Conservation (phyloP, 1,140 invertebrate genomes). For the Drosophila sturtevanti region DNA sequence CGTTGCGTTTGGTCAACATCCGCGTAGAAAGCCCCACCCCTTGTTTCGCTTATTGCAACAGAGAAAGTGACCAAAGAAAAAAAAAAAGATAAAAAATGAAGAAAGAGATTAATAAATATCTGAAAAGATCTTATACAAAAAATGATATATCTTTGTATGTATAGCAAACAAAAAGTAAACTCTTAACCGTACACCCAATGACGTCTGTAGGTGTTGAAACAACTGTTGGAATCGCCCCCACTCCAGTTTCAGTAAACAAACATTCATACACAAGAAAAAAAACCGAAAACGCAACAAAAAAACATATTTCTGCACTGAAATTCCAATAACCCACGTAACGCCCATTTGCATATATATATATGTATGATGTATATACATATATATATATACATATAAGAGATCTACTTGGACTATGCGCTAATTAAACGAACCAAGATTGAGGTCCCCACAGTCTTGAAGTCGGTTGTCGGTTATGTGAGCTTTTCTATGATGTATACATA, state of each 20-base stretch:
- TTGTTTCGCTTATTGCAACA: constrained; percentile 21
- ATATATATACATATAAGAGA: constrained; percentile 38
- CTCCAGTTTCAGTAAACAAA: constrained; percentile 4
- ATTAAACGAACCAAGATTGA: constrained; percentile 46
- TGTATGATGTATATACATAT: constrained; percentile 24
- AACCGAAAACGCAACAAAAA: not conserved
- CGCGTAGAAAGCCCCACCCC: constrained; percentile 70
- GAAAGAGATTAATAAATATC: constrained; percentile 10
- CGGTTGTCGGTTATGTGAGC: constrained; percentile 42
- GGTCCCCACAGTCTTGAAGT: constrained; percentile 25
- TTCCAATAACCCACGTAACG: constrained; percentile 72
- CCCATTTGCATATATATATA: constrained; percentile 61
- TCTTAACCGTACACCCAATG: constrained; percentile 20
- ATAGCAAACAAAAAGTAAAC: constrained; percentile 4
- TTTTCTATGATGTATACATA: constrained; percentile 1
- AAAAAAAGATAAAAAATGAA: not conserved
- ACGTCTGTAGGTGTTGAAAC: constrained; percentile 64
- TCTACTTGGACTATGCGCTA: constrained; percentile 44
- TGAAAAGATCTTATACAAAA: not conserved
- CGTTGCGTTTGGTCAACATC: constrained; percentile 50
- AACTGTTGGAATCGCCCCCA: constrained; percentile 53
- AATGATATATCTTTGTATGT: not conserved
- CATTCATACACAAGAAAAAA: not conserved
- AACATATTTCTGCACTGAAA: constrained; percentile 46
- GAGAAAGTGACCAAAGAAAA: constrained; percentile 66